Percentiles rank a stretch among this genome's conserved stretches.
Conservation (phyloP, 1,140 invertebrate genomes). For the Ceratina japonica region DNA sequence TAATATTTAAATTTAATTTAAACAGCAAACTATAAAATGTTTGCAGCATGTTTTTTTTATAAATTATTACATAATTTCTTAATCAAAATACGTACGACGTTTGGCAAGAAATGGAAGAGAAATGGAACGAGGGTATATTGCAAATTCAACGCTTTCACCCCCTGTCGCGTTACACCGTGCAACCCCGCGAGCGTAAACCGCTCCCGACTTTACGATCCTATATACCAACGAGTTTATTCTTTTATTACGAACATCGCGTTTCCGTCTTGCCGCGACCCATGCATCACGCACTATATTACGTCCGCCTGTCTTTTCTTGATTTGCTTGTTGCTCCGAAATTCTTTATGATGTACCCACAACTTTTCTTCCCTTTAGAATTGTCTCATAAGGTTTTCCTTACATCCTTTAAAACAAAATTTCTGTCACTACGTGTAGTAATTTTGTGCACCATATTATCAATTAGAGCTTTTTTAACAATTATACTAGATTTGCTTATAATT, state of each 20-base stretch:
- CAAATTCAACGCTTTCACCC: slow-evolving; percentile 51
- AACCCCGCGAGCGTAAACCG: slow-evolving; percentile 65
- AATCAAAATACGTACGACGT: too few species aligned
- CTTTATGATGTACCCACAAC: slow-evolving; percentile 17
- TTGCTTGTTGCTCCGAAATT: slow-evolving; percentile 27
- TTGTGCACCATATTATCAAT: too few species aligned
- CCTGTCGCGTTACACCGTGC: slow-evolving; percentile 41
- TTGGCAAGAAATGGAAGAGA: not conserved
- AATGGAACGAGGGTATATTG: slow-evolving; percentile 56
- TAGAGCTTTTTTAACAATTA: too few species aligned
- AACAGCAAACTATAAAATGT: too few species aligned
- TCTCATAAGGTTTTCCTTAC: not conserved
- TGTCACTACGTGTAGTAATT: too few species aligned
- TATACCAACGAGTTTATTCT: slow-evolving; percentile 74
- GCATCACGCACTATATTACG: slow-evolving; percentile 54
- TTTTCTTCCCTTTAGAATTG: too few species aligned
- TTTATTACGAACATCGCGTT: slow-evolving; percentile 74
- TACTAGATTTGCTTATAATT: too few species aligned
- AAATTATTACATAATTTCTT: not conserved
- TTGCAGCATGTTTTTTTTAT: too few species aligned
- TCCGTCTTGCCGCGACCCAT: slow-evolving; percentile 41
- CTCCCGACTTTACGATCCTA: slow-evolving; percentile 72
- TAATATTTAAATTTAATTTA: too few species aligned
- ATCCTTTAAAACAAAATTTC: too few species aligned
- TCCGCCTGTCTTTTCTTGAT: slow-evolving; percentile 46